Percentiles rank a stretch among this genome's conserved stretches.
Conservation (phyloP, 2,888 invertebrate genomes). For the Stramonita haemastoma region DNA sequence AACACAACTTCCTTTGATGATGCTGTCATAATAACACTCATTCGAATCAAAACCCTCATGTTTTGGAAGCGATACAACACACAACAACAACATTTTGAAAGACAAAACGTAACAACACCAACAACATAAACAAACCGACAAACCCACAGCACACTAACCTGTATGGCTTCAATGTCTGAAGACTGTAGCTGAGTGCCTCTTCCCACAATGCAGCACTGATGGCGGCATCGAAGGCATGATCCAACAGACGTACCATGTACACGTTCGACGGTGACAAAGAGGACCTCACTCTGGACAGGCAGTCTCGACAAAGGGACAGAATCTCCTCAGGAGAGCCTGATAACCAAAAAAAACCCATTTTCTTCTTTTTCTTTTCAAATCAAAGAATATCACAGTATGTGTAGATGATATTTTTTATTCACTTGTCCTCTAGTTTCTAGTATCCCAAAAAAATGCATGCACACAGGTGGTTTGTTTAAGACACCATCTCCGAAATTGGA, state of each 20-base stretch:
- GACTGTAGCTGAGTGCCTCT: constrained; percentile 85
- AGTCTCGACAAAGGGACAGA: constrained; percentile 48
- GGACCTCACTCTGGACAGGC: constrained; percentile 61
- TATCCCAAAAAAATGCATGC: background rate
- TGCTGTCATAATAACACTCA: too few species aligned
- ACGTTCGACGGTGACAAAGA: constrained; percentile 87
- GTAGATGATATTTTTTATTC: too few species aligned
- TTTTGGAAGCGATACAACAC: too few species aligned
- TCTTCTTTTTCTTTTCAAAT: background rate
- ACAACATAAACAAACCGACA: too few species aligned
- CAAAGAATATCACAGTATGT: too few species aligned
- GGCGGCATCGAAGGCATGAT: constrained; percentile 89
- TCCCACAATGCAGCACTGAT: constrained; percentile 87
- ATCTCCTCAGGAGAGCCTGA: constrained; percentile 42
- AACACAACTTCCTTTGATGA: too few species aligned
- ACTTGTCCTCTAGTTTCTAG: background rate
- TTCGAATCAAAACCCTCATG: too few species aligned
- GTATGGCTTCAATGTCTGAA: constrained; percentile 85
- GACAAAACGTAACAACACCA: background rate
- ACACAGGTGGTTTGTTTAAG: too few species aligned
- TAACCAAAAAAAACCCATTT: background rate
- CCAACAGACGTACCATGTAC: constrained; percentile 86
- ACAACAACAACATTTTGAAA: too few species aligned
- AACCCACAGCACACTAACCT: constrained; percentile 79
- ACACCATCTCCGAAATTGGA: too few species aligned